Evolutionary conservation across 2,797 vertebrate species (phyloP), one percentile per base, ranked within the genome.

Genomic region (Alcedo atthis): DNA sequence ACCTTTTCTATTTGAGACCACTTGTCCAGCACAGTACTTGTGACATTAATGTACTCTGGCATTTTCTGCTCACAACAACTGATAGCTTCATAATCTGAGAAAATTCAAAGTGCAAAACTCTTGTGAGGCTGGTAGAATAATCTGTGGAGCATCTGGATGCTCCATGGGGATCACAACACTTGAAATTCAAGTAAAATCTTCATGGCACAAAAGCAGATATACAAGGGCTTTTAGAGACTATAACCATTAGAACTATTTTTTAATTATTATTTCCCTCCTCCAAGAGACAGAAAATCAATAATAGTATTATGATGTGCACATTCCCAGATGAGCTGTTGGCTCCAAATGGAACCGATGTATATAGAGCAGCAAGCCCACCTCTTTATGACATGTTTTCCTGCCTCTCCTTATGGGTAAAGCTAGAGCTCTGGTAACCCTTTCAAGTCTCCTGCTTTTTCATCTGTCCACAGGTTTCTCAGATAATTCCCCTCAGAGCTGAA

Each of bases 1-100:
- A 98, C 98, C 98, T 98, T 97, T 87, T 98, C 97, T 49, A 94
- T 95, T 20, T 90, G 87, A 54, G 98, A 95, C 98, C 98, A 98
- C 26, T 96, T 95, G 69, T 98, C 98, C 80, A 98, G 89, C 35
- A 98, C 97, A 79, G 98, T 97, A 16, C 87, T 97, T 63, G 98
- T 97, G 93, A 98, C 98, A 94, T 98, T 98, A 51, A 98, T 98
- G 54, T 96, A 94, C 58, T 97, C 71, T 0, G 98, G 98, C 62
- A 97, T 59, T 12, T 94, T 49, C 37, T 71, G 94, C 42, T 97
- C 97, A 79, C 95, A 97, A 30, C 28, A 76, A 57, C 92, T 91
- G 51, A 98, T 90, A 68, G 96, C 96, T 87, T 98, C 97, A 57
- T 97, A 97, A 63, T 98, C 94, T 17, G 93, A 83, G 73, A 98